Percentiles rank a stretch among this genome's conserved stretches.
These are phyloP conservation scores for Bombylius major DNA, from an alignment of 2,888 invertebrate species.

Conservation along the genomic window DNA sequence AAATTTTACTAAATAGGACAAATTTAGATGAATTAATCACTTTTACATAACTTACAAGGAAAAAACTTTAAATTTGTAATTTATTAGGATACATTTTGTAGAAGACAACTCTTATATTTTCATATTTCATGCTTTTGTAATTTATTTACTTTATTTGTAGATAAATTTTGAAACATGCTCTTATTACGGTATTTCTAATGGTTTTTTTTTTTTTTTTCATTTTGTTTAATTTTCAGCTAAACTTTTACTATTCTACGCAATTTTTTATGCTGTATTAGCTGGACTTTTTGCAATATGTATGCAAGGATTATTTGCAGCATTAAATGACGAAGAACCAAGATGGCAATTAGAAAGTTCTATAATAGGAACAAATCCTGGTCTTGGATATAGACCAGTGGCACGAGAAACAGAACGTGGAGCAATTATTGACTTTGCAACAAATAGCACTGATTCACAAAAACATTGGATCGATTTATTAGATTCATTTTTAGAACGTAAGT, in stretches of 20 bases:
- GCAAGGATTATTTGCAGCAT: constrained; percentile 60
- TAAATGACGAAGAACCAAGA: constrained; percentile 57
- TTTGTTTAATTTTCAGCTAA: constrained; percentile 48
- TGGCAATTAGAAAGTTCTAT: constrained; percentile 64
- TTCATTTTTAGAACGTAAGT: constrained; percentile 45
- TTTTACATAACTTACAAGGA: too few species aligned
- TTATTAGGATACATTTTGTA: too few species aligned
- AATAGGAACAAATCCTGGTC: constrained; percentile 53
- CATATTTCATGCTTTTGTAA: too few species aligned
- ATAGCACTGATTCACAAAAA: constrained; percentile 39
- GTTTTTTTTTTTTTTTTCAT: constrained; percentile 23
- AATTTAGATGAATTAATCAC: too few species aligned
- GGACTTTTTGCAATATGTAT: constrained; percentile 78
- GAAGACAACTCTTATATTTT: too few species aligned
- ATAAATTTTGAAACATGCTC: too few species aligned
- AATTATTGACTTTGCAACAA: constrained; percentile 45
- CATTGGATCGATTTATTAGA: constrained; percentile 45
- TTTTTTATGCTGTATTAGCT: constrained; percentile 76
- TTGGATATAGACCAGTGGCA: constrained; percentile 52
- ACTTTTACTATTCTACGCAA: constrained; percentile 68
- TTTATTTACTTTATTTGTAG: too few species aligned
- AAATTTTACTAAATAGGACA: too few species aligned
- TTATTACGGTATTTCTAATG: too few species aligned
- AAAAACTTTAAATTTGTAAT: too few species aligned
- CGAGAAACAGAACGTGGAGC: constrained; percentile 44